Evolutionary conservation across 2,888 invertebrate genomes (phyloP), one percentile per base, ranked within the genome.

Genomic region (Subacronicta megacephala): DNA sequence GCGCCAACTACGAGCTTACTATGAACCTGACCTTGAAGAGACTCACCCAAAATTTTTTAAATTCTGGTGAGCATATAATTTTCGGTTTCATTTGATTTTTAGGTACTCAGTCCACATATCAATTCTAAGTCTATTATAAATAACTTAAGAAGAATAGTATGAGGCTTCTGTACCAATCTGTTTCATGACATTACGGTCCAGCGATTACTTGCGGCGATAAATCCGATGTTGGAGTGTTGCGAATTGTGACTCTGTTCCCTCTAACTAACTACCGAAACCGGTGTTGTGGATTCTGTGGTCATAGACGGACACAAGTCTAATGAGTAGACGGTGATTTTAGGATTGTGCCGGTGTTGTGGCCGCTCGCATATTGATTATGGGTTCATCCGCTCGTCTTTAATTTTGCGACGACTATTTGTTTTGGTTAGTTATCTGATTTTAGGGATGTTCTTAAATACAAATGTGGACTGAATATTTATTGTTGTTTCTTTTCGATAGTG

Each of bases 241-340:
- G 72, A 75, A 76, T 81, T 75, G 73, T 77, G 74, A 82, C 78
- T 77, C 79, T 72, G 76, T 72, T 72, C 51, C 61, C 62, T 56
- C 65, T 78, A 77, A 75, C 75, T 78, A 71, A 73, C 71, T 77
- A 62, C 40, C 37, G 57, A 62, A 65, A 58, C 57, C 57, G 59
- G 62, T 65, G 73, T 70, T 66, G 73, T 66, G 73, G 73, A 62
- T 58, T 77, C 60, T 66, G 73, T 62, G 73, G 73, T 65, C 60
- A 54, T 51, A 73, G 62, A 74, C 47, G 62, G 75, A 62, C 75
- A 63, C 62, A 70, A 70, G 65, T 70, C 65, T 69, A 73, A 73
- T 70, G 62, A 65, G 57, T 13, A 57, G 29, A 53, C 62, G 47
- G 52, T 62, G 58, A 57, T 43, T 63, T 58, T 53, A 45, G 51